Conservation (phyloP, 2,888 invertebrate genomes). For the Spisula solida region DNA sequence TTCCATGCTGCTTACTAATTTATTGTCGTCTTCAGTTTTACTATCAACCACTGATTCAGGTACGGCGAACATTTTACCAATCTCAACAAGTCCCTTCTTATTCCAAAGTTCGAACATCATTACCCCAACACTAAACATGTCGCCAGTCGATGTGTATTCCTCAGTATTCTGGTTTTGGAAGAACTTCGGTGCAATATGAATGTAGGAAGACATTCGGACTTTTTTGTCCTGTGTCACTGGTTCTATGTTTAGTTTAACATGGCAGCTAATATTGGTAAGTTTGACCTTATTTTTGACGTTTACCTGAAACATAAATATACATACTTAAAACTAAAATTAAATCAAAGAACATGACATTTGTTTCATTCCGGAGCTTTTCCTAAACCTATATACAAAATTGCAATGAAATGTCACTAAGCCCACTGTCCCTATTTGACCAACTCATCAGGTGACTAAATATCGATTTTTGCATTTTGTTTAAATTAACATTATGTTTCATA, state of each 20-base stretch:
- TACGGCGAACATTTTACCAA: neutral
- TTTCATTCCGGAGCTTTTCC: too few relatives aligned
- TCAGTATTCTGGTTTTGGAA: conserved; percentile 43
- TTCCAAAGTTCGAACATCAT: conserved; percentile 81
- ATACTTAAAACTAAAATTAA: too few relatives aligned
- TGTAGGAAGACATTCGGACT: conserved; percentile 44
- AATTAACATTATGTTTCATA: too few relatives aligned
- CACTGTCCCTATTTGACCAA: too few relatives aligned
- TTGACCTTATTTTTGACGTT: conserved; percentile 61
- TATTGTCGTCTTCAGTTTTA: neutral
- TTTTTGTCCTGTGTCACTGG: conserved; percentile 30
- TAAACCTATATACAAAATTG: too few relatives aligned
- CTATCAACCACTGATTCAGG: neutral
- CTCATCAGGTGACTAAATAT: too few relatives aligned
- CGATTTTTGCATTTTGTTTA: too few relatives aligned
- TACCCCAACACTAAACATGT: conserved; percentile 79
- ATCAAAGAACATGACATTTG: too few relatives aligned
- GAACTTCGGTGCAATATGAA: conserved; percentile 59
- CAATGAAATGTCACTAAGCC: too few relatives aligned
- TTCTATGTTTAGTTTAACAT: conserved; percentile 45
- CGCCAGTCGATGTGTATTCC: conserved; percentile 60
- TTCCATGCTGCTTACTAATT: neutral
- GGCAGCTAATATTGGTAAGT: conserved; percentile 75
- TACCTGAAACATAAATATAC: conserved; percentile 65
- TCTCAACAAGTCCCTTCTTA: conserved; percentile 49